phyloP scores from a whole-genome alignment of 2,888 invertebrate species.

The Eumacrocentrus americanus region DNA sequence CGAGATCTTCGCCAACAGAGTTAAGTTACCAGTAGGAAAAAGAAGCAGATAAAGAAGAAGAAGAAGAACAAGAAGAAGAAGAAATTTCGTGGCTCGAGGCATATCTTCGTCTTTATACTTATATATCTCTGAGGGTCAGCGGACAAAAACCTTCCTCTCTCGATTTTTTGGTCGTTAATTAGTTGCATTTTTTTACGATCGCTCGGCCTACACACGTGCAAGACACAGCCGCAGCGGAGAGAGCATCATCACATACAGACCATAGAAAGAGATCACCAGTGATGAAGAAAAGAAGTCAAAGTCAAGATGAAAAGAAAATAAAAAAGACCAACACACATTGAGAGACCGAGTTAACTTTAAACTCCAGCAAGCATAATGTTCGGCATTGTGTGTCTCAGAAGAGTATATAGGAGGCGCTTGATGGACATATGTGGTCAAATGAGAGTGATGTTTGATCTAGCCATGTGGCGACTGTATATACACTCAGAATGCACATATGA shows the following conservation, averaged over 20 bases:
- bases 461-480: slow-evolving; percentile 31
- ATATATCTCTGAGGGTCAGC: slow-evolving; percentile 9
- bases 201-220: slow-evolving; percentile 36
- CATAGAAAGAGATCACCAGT: slow-evolving; percentile 4
- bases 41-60: not conserved
- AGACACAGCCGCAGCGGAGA: slow-evolving; percentile 14
- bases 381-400: slow-evolving; percentile 33
- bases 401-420: too few species aligned
- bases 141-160: slow-evolving; percentile 36
- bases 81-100: slow-evolving; percentile 7
- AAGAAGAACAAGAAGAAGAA: not conserved
- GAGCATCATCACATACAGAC: slow-evolving; percentile 21
- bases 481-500: not conserved
- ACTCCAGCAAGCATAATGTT: slow-evolving; percentile 38
- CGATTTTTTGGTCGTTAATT: slow-evolving; percentile 47
- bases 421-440: slow-evolving; percentile 34
- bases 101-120: not conserved
- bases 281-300: slow-evolving; percentile 13
- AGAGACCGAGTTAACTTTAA: slow-evolving; percentile 36
- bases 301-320: slow-evolving; percentile 1
- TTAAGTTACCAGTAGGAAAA: not conserved
- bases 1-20: not conserved
- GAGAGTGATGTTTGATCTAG: slow-evolving; percentile 31
- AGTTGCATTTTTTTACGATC: slow-evolving; percentile 49
- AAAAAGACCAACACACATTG: slow-evolving; percentile 5